These are phyloP conservation scores for Uria lomvia DNA, from an alignment of 2,113 vertebrate genomes.

Conservation along the genomic window DNA sequence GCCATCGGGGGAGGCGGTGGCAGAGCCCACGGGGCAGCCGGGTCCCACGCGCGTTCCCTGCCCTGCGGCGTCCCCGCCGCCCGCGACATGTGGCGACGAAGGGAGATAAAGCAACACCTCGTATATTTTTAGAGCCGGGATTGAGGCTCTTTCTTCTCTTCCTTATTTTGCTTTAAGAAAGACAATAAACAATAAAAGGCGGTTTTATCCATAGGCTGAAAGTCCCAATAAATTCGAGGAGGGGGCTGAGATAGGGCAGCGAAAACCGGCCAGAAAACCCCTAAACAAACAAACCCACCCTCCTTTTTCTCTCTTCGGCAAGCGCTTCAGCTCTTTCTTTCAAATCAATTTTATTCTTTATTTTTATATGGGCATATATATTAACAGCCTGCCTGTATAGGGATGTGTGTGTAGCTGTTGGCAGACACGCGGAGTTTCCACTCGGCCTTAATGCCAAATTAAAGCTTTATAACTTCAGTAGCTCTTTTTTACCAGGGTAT, in stretches of 20 bases:
- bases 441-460: slow-evolving; percentile 65
- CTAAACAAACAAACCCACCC: background rate
- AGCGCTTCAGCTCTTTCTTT: background rate
- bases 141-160: background rate
- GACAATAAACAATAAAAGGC: background rate
- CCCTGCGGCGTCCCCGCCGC: rapidly evolving
- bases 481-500: slow-evolving; percentile 60
- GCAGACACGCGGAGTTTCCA: slow-evolving; percentile 53
- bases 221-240: background rate
- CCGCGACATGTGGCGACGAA: rapidly evolving
- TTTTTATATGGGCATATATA: slow-evolving; percentile 42
- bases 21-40: background rate
- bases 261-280: background rate
- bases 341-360: slow-evolving; percentile 49
- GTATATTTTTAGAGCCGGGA: background rate
- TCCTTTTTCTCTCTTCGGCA: background rate
- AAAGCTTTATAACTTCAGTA: slow-evolving; percentile 71
- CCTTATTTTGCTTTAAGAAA: background rate
- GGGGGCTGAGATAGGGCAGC: background rate
- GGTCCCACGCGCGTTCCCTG: background rate
- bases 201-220: background rate
- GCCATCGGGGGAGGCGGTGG: background rate
- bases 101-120: background rate
- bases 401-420: slow-evolving; percentile 59
- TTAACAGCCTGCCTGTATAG: slow-evolving; percentile 39